Evolutionary conservation across 92 coral and sea anemone genomes (phyloP).

Genomic region (Galaxea fascicularis): DNA sequence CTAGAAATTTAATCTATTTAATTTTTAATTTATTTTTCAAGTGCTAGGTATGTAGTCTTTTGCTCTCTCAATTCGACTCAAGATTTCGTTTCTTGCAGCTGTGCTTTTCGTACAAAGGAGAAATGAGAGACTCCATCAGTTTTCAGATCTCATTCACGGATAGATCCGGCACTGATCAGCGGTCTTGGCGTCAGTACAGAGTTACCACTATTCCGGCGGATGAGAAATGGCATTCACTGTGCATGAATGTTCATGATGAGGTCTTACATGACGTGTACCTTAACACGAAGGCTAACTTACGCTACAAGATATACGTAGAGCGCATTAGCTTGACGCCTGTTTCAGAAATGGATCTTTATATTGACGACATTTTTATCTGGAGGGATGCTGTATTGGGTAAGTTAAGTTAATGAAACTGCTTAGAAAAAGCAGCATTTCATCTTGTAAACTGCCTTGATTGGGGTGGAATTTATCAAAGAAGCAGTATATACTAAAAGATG

Average conservation of each 20-base stretch:
- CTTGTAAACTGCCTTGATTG: too few species aligned
- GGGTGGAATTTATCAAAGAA: too few species aligned
- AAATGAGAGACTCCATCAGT: conserved; percentile 41
- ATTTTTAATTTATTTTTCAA: too few species aligned
- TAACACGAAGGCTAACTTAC: conserved; percentile 40
- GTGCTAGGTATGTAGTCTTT: neutral
- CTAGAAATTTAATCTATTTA: too few species aligned
- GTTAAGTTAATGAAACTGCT: neutral
- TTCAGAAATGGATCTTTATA: conserved; percentile 50
- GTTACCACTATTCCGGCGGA: conserved; percentile 35
- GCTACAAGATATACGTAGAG: conserved; percentile 67
- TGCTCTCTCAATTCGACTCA: neutral
- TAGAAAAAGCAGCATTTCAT: too few species aligned
- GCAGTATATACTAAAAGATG: too few species aligned
- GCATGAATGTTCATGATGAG: conserved; percentile 73
- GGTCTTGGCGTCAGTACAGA: conserved; percentile 61
- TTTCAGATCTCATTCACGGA: conserved; percentile 79
- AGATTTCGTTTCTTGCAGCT: conserved; percentile 50
- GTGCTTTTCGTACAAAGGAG: conserved; percentile 84
- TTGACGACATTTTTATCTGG: conserved; percentile 90
- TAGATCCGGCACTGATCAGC: conserved; percentile 44
- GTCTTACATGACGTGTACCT: conserved; percentile 51
- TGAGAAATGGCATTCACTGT: conserved; percentile 74
- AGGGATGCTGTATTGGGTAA: conserved; percentile 72
- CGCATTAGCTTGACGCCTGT: conserved; percentile 50